Conservation (phyloP, 2,113 vertebrate species). For the Rostratula benghalensis region DNA sequence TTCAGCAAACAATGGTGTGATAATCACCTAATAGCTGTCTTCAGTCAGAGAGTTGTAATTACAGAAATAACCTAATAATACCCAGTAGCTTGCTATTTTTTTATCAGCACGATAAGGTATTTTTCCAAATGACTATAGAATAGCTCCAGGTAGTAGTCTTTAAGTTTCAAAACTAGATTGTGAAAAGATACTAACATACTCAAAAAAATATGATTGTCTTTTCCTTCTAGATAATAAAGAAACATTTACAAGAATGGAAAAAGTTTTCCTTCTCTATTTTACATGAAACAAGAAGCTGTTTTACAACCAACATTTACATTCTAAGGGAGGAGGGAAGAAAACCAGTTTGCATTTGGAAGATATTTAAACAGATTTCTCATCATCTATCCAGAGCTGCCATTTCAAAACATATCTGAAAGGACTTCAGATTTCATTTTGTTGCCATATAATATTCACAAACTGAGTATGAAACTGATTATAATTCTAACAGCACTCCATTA, state of each 20-base stretch:
- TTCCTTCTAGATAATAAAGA: not conserved
- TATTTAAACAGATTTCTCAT: not conserved
- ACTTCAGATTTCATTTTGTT: conserved; percentile 5
- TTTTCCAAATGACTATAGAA: not conserved
- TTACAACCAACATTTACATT: not conserved
- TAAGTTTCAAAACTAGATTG: not conserved
- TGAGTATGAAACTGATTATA: not conserved
- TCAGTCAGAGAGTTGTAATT: not conserved
- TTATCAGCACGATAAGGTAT: not conserved
- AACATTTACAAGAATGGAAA: not conserved
- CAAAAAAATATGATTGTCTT: not conserved
- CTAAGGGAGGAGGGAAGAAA: not conserved
- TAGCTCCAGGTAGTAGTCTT: not conserved
- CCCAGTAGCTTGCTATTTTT: not conserved
- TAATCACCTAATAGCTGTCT: not conserved
- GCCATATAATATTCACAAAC: not conserved
- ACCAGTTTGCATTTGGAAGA: conserved; percentile 18
- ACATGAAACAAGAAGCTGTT: not conserved
- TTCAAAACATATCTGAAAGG: not conserved
- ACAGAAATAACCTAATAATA: not conserved
- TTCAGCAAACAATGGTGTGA: not conserved
- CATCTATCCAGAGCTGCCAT: not conserved
- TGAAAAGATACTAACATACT: not conserved
- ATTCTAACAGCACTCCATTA: not conserved
- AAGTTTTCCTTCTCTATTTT: not conserved